Evolutionary conservation across 2,797 vertebrate species (phyloP).

Genomic region (Petrocephalus sullivani): DNA sequence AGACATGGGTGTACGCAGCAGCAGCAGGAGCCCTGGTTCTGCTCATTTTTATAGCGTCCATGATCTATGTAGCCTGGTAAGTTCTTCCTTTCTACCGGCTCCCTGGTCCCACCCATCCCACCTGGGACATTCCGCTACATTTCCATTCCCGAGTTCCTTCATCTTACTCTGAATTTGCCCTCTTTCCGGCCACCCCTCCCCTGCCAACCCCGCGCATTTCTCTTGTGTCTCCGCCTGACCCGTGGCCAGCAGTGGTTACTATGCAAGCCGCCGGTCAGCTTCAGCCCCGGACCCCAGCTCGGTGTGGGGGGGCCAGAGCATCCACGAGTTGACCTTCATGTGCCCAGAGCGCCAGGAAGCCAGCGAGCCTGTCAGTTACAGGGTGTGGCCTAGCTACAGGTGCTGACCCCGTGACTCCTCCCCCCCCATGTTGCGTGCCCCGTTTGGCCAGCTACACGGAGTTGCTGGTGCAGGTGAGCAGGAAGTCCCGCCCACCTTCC

Average conservation of each 20-base stretch:
- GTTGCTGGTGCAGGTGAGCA: constrained; percentile 53
- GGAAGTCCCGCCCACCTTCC: not conserved
- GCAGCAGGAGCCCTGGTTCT: constrained; percentile 92
- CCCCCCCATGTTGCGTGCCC: constrained; percentile 42
- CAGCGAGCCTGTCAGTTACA: constrained; percentile 50
- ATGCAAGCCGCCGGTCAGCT: constrained; percentile 55
- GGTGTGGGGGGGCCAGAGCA: constrained; percentile 55
- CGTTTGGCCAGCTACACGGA: constrained; percentile 42
- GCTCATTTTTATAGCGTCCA: constrained; percentile 96
- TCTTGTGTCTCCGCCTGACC: constrained; percentile 17
- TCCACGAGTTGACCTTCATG: constrained; percentile 63
- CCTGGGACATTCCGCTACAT: not conserved
- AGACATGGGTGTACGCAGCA: constrained; percentile 99
- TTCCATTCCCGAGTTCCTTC: constrained; percentile 12
- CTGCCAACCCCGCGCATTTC: not conserved
- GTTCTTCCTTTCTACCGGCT: constrained; percentile 49
- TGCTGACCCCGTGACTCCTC: constrained; percentile 37
- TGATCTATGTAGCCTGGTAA: constrained; percentile 99
- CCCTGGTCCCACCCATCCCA: constrained; percentile 36
- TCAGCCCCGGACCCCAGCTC: constrained; percentile 56
- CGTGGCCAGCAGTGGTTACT: constrained; percentile 57
- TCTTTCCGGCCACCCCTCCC: not conserved
- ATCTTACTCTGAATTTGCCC: not conserved
- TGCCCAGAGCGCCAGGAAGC: constrained; percentile 65
- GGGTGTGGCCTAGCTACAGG: constrained; percentile 37